Conservation (phyloP, 2,113 vertebrate species). For the Sminthopsis crassicaudata region DNA sequence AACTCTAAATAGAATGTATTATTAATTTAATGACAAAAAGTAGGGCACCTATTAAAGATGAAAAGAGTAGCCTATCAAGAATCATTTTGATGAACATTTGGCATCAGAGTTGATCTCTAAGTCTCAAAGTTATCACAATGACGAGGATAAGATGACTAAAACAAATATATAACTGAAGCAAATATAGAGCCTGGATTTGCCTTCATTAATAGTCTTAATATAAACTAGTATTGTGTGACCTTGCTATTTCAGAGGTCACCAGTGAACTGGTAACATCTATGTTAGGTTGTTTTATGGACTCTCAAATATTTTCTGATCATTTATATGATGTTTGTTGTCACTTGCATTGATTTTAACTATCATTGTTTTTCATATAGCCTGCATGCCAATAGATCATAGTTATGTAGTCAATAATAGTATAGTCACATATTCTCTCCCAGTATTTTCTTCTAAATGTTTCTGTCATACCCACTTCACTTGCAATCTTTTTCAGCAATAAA, state of each 20-base stretch:
- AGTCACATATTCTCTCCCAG: no score
- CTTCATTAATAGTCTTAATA: background rate
- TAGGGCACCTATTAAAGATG: background rate
- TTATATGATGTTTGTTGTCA: no score
- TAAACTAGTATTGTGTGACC: background rate
- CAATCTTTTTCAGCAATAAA: background rate
- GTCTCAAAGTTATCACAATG: background rate
- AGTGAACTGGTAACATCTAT: no score
- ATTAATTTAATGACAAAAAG: background rate
- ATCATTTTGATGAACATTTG: background rate
- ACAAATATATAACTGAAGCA: background rate
- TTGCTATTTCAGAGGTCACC: background rate
- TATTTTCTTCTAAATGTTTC: no score
- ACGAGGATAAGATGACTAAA: background rate
- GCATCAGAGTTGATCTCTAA: background rate
- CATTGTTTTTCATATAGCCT: no score
- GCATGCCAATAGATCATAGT: no score
- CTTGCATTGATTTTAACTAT: no score
- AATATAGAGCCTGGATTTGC: no score
- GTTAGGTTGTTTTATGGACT: no score
- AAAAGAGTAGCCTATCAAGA: background rate
- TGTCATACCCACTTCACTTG: no score
- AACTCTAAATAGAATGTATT: constrained; percentile 36
- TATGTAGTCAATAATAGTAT: no score
- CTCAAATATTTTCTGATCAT: no score